These are phyloP conservation scores for Cynopterus sphinx DNA, from an alignment of 2,797 vertebrate species.

Conservation along the genomic window DNA sequence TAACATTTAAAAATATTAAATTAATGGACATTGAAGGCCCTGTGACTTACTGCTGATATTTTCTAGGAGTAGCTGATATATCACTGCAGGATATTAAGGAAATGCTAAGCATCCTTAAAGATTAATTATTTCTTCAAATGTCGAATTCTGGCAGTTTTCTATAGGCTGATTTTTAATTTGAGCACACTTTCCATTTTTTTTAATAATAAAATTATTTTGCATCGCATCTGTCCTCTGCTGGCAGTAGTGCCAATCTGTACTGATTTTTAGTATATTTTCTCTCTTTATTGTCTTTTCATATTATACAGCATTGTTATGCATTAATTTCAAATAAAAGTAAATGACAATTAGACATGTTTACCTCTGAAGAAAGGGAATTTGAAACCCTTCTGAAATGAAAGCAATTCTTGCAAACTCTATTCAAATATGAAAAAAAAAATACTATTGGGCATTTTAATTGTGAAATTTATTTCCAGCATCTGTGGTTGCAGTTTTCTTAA, in stretches of 20 bases:
- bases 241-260: neutral
- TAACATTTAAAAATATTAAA: neutral
- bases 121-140: conserved; percentile 44
- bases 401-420: neutral
- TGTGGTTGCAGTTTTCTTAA: neutral
- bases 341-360: conserved; percentile 49
- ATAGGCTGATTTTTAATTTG: neutral
- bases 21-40: neutral
- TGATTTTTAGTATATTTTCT: conserved; percentile 22
- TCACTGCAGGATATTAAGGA: neutral
- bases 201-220: conserved; percentile 50
- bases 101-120: neutral
- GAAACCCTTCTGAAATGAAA: conserved; percentile 2
- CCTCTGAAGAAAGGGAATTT: conserved; percentile 42
- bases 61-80: neutral
- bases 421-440: neutral
- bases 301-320: conserved; percentile 1
- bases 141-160: neutral
- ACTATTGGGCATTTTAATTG: neutral
- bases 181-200: conserved; percentile 6
- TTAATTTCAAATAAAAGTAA: conserved; percentile 55
- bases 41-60: neutral
- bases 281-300: conserved; percentile 20
- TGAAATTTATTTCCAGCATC: conserved; percentile 8
- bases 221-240: conserved; percentile 34